Evolutionary conservation across 2,888 invertebrate species (phyloP).

Genomic region (Acutogordius australiensis): DNA sequence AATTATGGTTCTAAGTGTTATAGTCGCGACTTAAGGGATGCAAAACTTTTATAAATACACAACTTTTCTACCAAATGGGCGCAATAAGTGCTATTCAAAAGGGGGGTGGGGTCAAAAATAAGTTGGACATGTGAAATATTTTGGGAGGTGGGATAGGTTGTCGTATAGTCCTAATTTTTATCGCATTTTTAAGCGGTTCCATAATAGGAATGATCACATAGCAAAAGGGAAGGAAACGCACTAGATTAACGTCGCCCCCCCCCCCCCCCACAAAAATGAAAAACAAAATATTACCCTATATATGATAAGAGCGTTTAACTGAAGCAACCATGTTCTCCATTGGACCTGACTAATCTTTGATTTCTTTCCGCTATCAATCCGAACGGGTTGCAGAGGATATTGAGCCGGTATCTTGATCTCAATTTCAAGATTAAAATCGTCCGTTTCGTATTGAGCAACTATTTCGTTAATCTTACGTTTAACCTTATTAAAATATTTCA

Average conservation of each 20-base stretch:
- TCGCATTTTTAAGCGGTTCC: no score
- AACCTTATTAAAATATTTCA: no score
- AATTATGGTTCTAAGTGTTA: no score
- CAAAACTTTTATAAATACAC: no score
- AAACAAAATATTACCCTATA: no score
- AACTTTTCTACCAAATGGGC: no score
- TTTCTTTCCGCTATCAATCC: conserved; percentile 33
- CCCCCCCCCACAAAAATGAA: no score
- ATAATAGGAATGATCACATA: no score
- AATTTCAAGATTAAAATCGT: conserved; percentile 48
- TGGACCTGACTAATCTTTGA: conserved; percentile 38
- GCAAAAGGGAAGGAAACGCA: neutral
- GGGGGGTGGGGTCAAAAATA: no score
- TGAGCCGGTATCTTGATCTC: conserved; percentile 44
- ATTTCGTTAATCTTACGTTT: conserved; percentile 35
- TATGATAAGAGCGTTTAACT: conserved; percentile 50
- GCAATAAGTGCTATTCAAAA: no score
- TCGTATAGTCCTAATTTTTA: neutral
- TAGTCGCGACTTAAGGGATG: no score
- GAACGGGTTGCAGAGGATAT: conserved; percentile 49
- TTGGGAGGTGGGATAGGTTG: neutral
- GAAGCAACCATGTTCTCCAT: conserved; percentile 45
- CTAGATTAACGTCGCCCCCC: conserved; percentile 9
- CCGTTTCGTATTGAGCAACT: conserved; percentile 45
- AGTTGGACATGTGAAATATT: neutral